These are phyloP conservation scores for Pomatostomus ruficeps DNA, from an alignment of 2,113 vertebrate species.

Conservation along the genomic window DNA sequence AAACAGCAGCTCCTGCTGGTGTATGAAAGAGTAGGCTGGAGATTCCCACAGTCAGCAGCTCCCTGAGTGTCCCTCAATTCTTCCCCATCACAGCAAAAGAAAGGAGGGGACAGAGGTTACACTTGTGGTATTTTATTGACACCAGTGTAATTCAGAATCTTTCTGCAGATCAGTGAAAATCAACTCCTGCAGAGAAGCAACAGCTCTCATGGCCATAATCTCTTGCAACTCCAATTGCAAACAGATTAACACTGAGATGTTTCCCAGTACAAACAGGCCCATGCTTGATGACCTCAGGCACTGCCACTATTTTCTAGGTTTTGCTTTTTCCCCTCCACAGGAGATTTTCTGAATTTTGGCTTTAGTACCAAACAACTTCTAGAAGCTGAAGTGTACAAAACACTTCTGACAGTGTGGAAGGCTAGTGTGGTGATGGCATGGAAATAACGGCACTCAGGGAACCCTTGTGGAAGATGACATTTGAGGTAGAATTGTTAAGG, in stretches of 20 bases:
- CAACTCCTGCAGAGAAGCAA: background rate
- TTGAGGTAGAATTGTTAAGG: background rate
- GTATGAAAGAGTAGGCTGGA: background rate
- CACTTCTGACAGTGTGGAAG: background rate
- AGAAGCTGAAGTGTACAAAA: background rate
- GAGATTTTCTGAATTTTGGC: background rate
- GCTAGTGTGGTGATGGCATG: background rate
- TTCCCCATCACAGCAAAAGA: background rate
- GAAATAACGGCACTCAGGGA: background rate
- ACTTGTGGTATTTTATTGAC: background rate
- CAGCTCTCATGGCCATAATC: background rate
- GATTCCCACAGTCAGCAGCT: accelerated
- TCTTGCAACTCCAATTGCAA: background rate
- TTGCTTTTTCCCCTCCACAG: background rate
- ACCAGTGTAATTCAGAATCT: too few relatives aligned
- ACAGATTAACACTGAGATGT: accelerated
- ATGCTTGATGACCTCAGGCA: background rate
- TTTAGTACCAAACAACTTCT: background rate
- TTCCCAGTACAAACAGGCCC: background rate
- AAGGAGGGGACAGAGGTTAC: accelerated
- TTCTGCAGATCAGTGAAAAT: background rate
- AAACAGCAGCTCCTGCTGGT: background rate
- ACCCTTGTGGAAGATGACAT: background rate
- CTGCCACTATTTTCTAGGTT: background rate
- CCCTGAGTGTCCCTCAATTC: background rate